phyloP scores from a whole-genome alignment of 1,140 invertebrate species.

The Trissolcus basalis region DNA sequence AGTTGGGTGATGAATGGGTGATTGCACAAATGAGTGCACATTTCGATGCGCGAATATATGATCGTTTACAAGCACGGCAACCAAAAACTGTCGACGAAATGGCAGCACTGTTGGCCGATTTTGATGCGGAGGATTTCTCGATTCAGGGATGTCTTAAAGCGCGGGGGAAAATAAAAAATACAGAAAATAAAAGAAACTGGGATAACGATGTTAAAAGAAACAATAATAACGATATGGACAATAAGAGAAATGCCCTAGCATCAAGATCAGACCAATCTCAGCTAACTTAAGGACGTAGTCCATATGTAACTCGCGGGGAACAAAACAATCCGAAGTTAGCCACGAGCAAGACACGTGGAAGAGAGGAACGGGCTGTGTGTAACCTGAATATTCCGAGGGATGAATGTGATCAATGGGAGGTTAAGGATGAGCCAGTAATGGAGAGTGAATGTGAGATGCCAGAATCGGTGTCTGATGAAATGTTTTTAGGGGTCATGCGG shows the following conservation, averaged over 20 bases:
- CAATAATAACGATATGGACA: background rate
- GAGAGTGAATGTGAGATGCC: background rate
- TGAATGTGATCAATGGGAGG: no score
- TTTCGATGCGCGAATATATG: background rate
- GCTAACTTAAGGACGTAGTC: no score
- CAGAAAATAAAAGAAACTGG: background rate
- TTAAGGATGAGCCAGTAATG: background rate
- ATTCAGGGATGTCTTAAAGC: background rate
- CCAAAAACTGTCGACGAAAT: slow-evolving; percentile 10
- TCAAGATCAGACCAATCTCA: no score
- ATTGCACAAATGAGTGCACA: background rate
- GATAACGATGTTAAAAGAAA: background rate
- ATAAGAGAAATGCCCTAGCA: no score
- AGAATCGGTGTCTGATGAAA: background rate
- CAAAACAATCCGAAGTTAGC: no score
- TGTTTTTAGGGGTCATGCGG: background rate
- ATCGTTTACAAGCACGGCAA: slow-evolving; percentile 1
- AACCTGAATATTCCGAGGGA: no score
- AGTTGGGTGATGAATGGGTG: slow-evolving; percentile 11
- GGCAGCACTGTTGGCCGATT: slow-evolving; percentile 16
- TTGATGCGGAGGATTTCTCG: slow-evolving; percentile 16
- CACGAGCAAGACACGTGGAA: no score
- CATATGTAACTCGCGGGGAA: no score
- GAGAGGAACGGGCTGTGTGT: no score
- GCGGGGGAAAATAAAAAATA: background rate